Conservation (phyloP, 2,113 vertebrate species). For the Acanthochromis polyacanthus region DNA sequence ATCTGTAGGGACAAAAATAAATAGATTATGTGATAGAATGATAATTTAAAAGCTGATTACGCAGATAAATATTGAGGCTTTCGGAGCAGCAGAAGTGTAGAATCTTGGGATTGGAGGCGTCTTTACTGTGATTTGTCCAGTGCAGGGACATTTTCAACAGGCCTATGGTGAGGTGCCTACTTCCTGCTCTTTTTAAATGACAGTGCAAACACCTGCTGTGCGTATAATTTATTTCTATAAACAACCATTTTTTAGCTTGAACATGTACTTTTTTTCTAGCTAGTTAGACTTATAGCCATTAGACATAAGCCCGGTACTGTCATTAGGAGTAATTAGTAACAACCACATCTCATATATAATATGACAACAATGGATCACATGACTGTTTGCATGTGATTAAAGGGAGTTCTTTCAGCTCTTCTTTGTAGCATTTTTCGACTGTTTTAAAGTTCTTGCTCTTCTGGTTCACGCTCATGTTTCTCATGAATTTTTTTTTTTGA, state of each 20-base stretch:
- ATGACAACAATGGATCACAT: no score
- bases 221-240: neutral
- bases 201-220: conserved; percentile 58
- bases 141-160: conserved; percentile 44
- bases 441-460: no score
- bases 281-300: no score
- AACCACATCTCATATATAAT: no score
- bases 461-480: no score
- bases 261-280: no score
- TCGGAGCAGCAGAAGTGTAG: conserved; percentile 49
- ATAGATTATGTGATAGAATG: conserved; percentile 63
- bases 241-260: neutral
- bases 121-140: conserved; percentile 32
- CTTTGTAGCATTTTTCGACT: no score
- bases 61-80: conserved; percentile 68
- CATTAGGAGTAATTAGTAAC: no score
- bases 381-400: no score
- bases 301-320: no score
- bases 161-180: conserved; percentile 34
- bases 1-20: conserved; percentile 78
- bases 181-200: conserved; percentile 70
- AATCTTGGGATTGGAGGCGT: conserved; percentile 15
- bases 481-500: no score
- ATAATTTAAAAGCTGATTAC: conserved; percentile 80
- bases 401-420: no score